Base-by-base conservation (phyloP, 2,113 vertebrate genomes). In the Antennarius striatus region DNA sequence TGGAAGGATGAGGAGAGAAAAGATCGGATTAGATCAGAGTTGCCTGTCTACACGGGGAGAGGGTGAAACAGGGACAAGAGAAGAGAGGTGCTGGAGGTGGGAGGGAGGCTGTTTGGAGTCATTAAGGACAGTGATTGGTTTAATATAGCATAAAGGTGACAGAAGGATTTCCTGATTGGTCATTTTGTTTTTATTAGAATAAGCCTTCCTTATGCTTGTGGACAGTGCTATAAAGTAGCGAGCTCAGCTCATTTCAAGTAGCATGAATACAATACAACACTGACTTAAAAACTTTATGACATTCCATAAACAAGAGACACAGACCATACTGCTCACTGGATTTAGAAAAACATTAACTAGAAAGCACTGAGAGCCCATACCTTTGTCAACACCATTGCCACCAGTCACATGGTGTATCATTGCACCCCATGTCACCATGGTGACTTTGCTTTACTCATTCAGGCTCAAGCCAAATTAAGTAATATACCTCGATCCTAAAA, bases 11-110 rank as follows among this genome's bases (percentile, higher is more conserved):
- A 70, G 67, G 77, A 74, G 76, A 75, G 73, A 71, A 78, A 77
- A 74, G 75, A 86, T 85, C 82, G 89, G 86, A 88, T 91, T 89
- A 85, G 75, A 88, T 82, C 69, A 73, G 81, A 81, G 81, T 85
- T 63, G 69, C 74, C 75, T 76, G 82, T 87, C 77, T 79, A 69
- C 71, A n/a, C 60, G 65, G 62, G 71, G 60, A 71, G 68, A 74
- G 77, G 88, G 85, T 86, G 79, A 87, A 79, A 70, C 10, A 6
- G 75, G 85, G 86, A 84, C 77, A 87, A 63, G 61, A 65, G 54
- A 36, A 16, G 46, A 8, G 67, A 74, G 68, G 71, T 40, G 32
- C 7, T 36, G 5, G 32, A 36, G 5, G 5, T 4, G 54, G 76
- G 40, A 49, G 60, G 73, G 68, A 5, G 63, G 42, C 54, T 74